phyloP scores from a whole-genome alignment of 2,888 invertebrate species.

The Aporophyla nigra region DNA sequence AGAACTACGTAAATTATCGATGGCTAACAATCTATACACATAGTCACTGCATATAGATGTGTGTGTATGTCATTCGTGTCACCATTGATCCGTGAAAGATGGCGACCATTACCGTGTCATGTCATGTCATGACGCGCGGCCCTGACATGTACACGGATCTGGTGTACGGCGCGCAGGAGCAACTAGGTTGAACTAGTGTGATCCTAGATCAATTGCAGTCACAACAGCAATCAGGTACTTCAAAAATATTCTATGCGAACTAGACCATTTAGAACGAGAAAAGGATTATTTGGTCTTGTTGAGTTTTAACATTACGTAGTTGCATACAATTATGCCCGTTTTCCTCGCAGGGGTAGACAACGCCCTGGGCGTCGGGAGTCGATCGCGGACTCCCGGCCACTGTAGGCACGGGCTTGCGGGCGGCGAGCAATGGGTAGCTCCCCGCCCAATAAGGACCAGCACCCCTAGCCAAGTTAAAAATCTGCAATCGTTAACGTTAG shows the following conservation, averaged over 20 bases:
- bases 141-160: conserved; percentile 29
- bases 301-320: neutral
- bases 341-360: neutral
- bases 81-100: conserved; percentile 39
- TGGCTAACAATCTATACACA: neutral
- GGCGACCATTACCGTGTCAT: conserved; percentile 17
- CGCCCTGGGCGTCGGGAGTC: no score
- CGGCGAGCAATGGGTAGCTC: no score
- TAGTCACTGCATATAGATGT: neutral
- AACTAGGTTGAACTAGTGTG: conserved; percentile 15
- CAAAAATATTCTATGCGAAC: neutral
- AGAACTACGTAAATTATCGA: neutral
- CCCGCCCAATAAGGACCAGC: no score
- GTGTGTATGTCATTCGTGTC: conserved; percentile 8
- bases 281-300: neutral
- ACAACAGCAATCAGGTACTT: no score
- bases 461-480: no score
- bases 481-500: no score
- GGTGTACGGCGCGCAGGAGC: conserved; percentile 5
- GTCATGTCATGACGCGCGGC: neutral
- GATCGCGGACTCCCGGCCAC: no score
- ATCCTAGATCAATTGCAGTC: neutral
- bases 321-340: neutral
- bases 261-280: neutral
- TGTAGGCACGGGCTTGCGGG: no score